Conservation (phyloP, 2,888 invertebrate species). For the Carterocephalus palaemon region DNA sequence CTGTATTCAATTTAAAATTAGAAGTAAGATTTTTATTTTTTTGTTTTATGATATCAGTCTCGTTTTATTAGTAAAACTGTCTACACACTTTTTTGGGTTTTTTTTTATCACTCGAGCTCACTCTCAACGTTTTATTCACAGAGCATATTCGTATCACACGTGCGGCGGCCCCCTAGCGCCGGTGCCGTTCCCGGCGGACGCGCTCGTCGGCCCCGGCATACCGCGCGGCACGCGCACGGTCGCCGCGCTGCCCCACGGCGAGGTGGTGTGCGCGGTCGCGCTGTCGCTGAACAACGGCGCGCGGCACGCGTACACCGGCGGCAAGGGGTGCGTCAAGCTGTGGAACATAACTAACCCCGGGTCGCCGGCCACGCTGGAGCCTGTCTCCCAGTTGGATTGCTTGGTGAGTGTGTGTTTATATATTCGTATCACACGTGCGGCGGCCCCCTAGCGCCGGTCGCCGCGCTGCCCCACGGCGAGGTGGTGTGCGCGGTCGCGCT, state of each 20-base stretch:
- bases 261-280: conserved; percentile 97
- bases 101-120: too few relatives aligned
- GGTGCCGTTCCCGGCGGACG: conserved; percentile 97
- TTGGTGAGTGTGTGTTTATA: conserved; percentile 78
- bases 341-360: conserved; percentile 96
- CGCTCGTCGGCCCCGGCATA: conserved; percentile 94
- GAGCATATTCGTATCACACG: conserved; percentile 96
- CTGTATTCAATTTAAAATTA: too few relatives aligned
- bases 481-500: conserved; percentile 98
- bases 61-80: too few relatives aligned
- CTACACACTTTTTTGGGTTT: too few relatives aligned
- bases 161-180: conserved; percentile 93
- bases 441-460: conserved; percentile 92
- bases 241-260: conserved; percentile 95
- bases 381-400: conserved; percentile 94
- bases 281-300: conserved; percentile 86
- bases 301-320: conserved; percentile 97
- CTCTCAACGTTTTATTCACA: too few relatives aligned
- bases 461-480: conserved; percentile 95
- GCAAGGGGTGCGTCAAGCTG: conserved; percentile 97
- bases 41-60: too few relatives aligned
- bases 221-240: conserved; percentile 94
- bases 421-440: conserved; percentile 97
- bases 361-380: conserved; percentile 91
- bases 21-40: too few relatives aligned